Evolutionary conservation across 2,888 invertebrate species (phyloP).

Genomic region (Subacronicta megacephala): DNA sequence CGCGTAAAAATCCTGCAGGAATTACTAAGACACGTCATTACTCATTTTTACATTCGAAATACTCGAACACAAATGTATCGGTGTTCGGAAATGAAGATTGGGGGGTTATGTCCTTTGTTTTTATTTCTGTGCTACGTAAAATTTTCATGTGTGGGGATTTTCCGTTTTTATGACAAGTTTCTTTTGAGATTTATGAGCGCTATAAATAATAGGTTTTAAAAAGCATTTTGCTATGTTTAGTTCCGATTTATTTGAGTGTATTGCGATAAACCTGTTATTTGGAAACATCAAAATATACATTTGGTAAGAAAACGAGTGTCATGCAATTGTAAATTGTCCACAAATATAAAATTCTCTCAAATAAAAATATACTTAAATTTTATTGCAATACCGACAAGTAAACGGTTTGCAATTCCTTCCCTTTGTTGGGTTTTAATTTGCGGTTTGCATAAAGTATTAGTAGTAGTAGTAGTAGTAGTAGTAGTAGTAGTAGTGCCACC

Average conservation of each 20-base stretch:
- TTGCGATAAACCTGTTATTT: constrained; percentile 9
- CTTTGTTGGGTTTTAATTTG: too few species aligned
- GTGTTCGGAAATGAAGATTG: constrained; percentile 59
- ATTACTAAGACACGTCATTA: constrained; percentile 80
- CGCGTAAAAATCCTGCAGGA: constrained; percentile 71
- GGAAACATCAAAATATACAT: background rate
- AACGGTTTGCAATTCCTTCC: too few species aligned
- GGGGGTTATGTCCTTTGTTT: constrained; percentile 46
- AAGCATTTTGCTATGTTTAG: constrained; percentile 36
- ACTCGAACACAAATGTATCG: constrained; percentile 68
- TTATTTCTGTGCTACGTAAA: constrained; percentile 46
- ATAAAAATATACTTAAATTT: background rate
- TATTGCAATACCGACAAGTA: too few species aligned
- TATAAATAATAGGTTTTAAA: constrained; percentile 50
- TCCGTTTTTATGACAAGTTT: constrained; percentile 40
- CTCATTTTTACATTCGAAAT: constrained; percentile 74
- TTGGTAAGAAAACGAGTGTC: background rate
- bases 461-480: too few species aligned
- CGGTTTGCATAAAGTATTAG: too few species aligned
- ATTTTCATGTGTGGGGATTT: constrained; percentile 28
- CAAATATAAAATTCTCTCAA: background rate
- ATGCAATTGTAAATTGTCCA: background rate
- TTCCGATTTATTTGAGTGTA: constrained; percentile 38
- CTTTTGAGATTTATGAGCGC: constrained; percentile 49
- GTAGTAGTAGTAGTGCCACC: too few species aligned